Evolutionary conservation across 2,113 vertebrate species (phyloP), one percentile per base, ranked within the genome.

Genomic region (Cacatua alba): DNA sequence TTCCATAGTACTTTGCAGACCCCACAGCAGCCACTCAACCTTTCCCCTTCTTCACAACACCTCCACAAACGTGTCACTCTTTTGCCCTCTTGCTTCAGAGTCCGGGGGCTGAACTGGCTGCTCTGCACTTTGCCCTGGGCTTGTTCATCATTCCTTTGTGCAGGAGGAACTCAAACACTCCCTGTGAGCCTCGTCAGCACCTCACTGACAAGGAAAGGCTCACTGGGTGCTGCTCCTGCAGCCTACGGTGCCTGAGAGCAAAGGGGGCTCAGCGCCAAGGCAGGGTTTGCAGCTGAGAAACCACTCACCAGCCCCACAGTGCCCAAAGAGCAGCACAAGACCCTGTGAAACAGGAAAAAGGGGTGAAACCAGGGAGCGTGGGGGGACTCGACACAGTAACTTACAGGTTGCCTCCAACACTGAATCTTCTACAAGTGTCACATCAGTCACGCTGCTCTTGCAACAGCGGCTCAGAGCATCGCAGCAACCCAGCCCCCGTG

Each of bases 1-100:
- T 4, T 3, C 43, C 57, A 7, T 0, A 0, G 46, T 1, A 2
- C 43, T 35, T 1, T 3, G 18, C 6, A 15, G n/a, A 15, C 23
- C 46, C 20, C n/a, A 6, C 0, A 0, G 17, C 3, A 1, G 43
- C 41, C 7, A 1, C 63, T 28, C 59, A 21, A n/a, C 90, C 79
- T 68, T 71, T 59, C 48, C 62, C 82, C 81, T 2, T 8, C 20
- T 63, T 17, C 43, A 2, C 29, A 9, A 6, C n/a, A 16, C 63
- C 59, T 17, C 6, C 70, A 3, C n/a, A 6, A 3, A 7, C 1
- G 7, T 10, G 64, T 16, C 44, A 0, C 64, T 44, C 69, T 48
- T 49, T 46, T 52, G 88, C 74, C 88, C 59, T 86, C 78, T 72
- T 20, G 90, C 65, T 62, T 86, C 78, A 37, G 33, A 63, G 78